Evolutionary conservation across 1,140 invertebrate genomes (phyloP), one percentile per base, ranked within the genome.

Genomic region (Pissodes strobi): DNA sequence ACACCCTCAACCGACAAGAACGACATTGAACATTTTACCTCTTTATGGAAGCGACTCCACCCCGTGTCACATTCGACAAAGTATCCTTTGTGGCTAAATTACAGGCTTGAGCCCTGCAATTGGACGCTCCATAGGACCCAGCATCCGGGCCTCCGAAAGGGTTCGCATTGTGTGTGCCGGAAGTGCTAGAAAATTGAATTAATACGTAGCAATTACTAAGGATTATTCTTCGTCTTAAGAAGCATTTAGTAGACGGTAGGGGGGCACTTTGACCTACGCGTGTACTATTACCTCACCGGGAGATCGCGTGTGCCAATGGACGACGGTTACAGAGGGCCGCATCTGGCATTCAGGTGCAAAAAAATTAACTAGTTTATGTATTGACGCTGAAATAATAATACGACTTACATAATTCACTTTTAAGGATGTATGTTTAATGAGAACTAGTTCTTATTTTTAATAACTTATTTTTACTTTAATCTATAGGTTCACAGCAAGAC

Each of bases 201-300:
- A 77, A 77, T 77, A 76, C 75, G 72, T 74, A 77, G 72, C 75
- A 76, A 77, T 77, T 77, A 77, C 69, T 68, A 52, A 60, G 55
- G 55, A 64, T 58, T 60, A 58, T 75, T 70, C 63, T 53, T 63
- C 72, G 65, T 74, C 73, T 76, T 76, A 74, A 75, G 75, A 71
- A 75, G 73, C 74, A 66, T 75, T 77, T 76, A 72, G 65, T 38
- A 62, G 68, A 39, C 72, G 9, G 55, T 60, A 49, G 52, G 72
- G 75, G 67, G 69, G 51, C 34, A 49, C 70, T 64, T 56, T 64
- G 38, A 41, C 67, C 57, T 53, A 41, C 69, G 60, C 74, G 71
- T 69, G 71, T 74, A 64, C 71, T 65, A 74, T 75, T 75, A 74
- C 72, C 72, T 46, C 74, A 55, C 65, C 70, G 41, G 74, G 74